Base-by-base conservation (phyloP, 1,140 invertebrate genomes). In the Adelges cooleyi region DNA sequence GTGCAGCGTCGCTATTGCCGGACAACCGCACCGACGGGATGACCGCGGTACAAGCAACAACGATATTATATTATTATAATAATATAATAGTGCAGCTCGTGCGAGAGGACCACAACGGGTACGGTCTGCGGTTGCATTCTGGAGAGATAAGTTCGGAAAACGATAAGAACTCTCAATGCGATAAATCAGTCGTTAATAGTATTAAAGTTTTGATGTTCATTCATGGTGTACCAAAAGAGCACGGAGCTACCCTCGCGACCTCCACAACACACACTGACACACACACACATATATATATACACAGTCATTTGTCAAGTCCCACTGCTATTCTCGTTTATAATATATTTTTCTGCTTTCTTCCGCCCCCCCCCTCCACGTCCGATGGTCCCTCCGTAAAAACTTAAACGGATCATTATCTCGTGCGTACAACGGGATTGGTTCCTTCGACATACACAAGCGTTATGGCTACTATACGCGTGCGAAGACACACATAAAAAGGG, bases 161-260 rank as follows among this genome's bases (percentile, higher is more conserved):
- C 54, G 54, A 59, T 59, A 59, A 59, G 54, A 59, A 46, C 36
- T 23, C 36, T 23, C 0, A 29, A 59, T n/a, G 54, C 54, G 54
- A 59, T 59, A 59, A 59, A 59, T 59, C 54, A 59, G 54, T 59
- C 38, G 38, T 59, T 59, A 59, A 59, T 44, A 59, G 54, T 59
- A 59, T 59, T 59, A 59, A 59, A 59, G 38, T 59, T 59, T 27
- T 59, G 54, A 59, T 44, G 52, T 54, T 54, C 17, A 15, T 5
- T 33, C 29, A 6, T 33, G 11, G 29, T 6, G 11, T 33, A 6
- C 29, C 29, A 5, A 6, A 5, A n/a, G n/a, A n/a, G n/a, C n/a
- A n/a, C n/a, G n/a, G n/a, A n/a, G 11, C 29, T 33, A 33, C 5
- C 11, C 5, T 33, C 5, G 29, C 29, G 5, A 11, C 29, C 29